A percentile compares a stretch with the other conserved stretches of the same genome.
These are phyloP conservation scores for Napeogenes inachia DNA, from an alignment of 2,888 invertebrate species.

Conservation along the genomic window DNA sequence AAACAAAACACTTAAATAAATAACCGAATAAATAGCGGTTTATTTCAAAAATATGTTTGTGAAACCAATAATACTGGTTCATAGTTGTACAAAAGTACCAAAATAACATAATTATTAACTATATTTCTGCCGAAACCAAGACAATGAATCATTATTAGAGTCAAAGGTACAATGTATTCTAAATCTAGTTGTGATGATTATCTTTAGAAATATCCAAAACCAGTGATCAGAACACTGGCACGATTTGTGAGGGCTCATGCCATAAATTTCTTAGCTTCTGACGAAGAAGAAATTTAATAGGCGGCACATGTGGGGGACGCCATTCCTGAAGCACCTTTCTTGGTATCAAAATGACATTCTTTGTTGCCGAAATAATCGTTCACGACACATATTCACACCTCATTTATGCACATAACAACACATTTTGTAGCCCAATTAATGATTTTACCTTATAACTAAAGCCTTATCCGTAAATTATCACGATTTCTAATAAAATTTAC, in stretches of 20 bases:
- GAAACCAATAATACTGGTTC: conserved; percentile 7
- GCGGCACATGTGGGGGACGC: conserved; percentile 85
- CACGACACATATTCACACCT: conserved; percentile 60
- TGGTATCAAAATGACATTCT: conserved; percentile 80
- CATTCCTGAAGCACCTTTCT: conserved; percentile 83
- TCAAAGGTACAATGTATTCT: conserved; percentile 49
- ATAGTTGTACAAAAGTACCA: conserved; percentile 4
- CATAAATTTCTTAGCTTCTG: conserved; percentile 59
- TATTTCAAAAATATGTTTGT: conserved; percentile 21
- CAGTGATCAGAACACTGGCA: conserved; percentile 47
- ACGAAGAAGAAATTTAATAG: conserved; percentile 61
- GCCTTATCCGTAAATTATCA: conserved; percentile 56
- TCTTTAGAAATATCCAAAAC: conserved; percentile 43
- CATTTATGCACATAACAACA: conserved; percentile 55
- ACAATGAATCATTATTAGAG: conserved; percentile 65
- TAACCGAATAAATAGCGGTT: conserved; percentile 37
- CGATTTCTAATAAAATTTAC: conserved; percentile 69
- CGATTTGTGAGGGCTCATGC: conserved; percentile 57
- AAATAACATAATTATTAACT: conserved; percentile 41
- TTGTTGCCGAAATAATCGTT: conserved; percentile 66
- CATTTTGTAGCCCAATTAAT: conserved; percentile 44
- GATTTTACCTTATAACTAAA: conserved; percentile 65
- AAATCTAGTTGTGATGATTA: conserved; percentile 42
- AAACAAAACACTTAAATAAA: conserved; percentile 67
- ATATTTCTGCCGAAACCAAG: conserved; percentile 56